Evolutionary conservation across 2,113 vertebrate species (phyloP).

Genomic region (Rostratula benghalensis): DNA sequence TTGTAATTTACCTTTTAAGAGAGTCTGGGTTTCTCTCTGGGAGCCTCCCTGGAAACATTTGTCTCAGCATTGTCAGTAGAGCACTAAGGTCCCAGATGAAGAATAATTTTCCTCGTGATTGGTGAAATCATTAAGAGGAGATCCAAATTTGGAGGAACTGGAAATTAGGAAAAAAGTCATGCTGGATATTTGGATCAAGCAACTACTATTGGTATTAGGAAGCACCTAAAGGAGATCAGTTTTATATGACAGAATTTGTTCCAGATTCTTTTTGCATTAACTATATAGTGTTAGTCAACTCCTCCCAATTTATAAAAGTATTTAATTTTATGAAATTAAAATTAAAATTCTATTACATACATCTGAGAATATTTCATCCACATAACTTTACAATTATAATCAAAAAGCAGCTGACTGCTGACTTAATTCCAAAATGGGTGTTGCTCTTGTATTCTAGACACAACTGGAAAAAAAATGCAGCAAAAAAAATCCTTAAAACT

Average conservation of each 20-base stretch:
- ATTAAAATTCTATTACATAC: neutral
- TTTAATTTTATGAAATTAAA: neutral
- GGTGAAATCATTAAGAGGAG: neutral
- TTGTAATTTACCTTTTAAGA: slow-evolving; percentile 35
- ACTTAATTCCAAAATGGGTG: neutral
- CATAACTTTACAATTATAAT: neutral
- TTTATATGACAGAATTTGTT: neutral
- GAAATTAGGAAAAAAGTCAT: neutral
- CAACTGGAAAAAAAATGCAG: neutral
- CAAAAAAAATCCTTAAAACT: neutral
- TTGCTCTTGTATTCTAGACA: neutral
- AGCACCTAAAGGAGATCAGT: neutral
- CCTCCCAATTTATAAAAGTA: neutral
- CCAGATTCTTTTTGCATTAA: neutral
- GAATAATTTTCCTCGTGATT: neutral
- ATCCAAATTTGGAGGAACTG: neutral
- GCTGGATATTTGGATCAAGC: neutral
- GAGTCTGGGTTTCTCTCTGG: slow-evolving; percentile 1
- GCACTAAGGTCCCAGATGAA: neutral
- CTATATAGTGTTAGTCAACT: neutral
- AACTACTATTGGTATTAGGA: neutral
- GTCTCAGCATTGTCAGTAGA: neutral
- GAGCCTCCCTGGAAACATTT: neutral
- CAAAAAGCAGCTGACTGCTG: neutral
- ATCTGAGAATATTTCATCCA: neutral